These are phyloP conservation scores for Hydropsyche betteni DNA, from an alignment of 2,888 invertebrate species.

Conservation along the genomic window DNA sequence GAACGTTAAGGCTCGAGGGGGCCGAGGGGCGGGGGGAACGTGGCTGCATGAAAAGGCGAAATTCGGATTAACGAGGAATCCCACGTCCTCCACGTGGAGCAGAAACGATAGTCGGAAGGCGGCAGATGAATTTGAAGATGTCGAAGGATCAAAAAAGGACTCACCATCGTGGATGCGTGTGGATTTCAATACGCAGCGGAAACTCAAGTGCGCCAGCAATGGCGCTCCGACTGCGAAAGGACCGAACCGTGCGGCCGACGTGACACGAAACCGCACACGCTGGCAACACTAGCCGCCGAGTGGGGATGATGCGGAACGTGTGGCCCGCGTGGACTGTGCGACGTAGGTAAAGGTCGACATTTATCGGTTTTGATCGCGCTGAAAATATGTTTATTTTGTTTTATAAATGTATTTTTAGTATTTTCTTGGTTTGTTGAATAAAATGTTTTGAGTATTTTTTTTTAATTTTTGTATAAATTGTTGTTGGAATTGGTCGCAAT, in stretches of 20 bases:
- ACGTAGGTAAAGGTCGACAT: no score
- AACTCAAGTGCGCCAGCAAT: conserved; percentile 80
- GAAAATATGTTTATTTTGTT: no score
- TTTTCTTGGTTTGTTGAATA: no score
- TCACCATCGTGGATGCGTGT: conserved; percentile 34
- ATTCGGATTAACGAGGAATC: not conserved
- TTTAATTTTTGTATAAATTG: no score
- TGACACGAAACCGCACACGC: conserved; percentile 42
- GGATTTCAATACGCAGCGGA: conserved; percentile 12
- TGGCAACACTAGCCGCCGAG: conserved; percentile 41
- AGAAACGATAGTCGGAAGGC: not conserved
- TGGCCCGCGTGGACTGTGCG: no score
- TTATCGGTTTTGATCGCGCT: no score
- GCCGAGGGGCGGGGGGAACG: conserved; percentile 4
- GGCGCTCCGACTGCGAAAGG: conserved; percentile 88
- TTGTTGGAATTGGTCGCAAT: no score
- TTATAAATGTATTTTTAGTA: no score
- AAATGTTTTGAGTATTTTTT: no score
- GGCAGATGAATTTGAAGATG: not conserved
- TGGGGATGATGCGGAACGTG: not conserved
- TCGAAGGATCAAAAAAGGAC: conserved; percentile 43
- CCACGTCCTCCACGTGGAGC: not conserved
- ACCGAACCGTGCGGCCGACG: conserved; percentile 52
- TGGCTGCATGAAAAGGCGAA: conserved; percentile 4
- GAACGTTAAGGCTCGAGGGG: not conserved